Evolutionary conservation across 1,140 invertebrate genomes (phyloP), one percentile per base, ranked within the genome.

Genomic region (Elymnias hypermnestra): DNA sequence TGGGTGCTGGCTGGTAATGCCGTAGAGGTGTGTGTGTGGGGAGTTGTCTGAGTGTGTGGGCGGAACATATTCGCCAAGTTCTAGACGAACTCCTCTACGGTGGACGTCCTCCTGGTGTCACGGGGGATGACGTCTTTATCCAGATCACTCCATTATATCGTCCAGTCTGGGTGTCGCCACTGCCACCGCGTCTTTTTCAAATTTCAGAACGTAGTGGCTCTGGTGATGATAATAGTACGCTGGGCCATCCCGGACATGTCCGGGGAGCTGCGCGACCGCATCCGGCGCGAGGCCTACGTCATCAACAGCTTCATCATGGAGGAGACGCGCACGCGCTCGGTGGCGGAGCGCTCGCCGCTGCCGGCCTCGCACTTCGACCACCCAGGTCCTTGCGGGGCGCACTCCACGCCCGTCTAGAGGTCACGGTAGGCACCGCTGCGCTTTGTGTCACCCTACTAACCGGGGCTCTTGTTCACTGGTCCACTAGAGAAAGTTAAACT

Each of bases 241-340:
- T 96, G 94, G 93, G 88, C 94, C 42, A 95, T 97, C 42, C 95
- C 95, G 2, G 95, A 97, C 77, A 91, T 96, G 76, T 93, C 94
- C 2, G 88, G 89, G 13, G 88, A 91, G 46, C 87, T 97, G 29
- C 87, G 89, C 9, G 92, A 95, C 69, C 90, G 92, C 75, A 96
- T 96, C 63, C 88, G 94, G 15, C 89, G 94, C 51, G 95, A 97
- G 84, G 91, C 92, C 3, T 95, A 94, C 82, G 89, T 97, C 46
- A 96, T 95, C 41, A 97, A 95, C 85, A 94, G 95, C 77, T 93
- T 97, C 59, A 95, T 97, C 47, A 94, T 97, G 52, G 91, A 85
- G 43, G 77, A 77, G 72, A 79, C 76, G 29, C 70, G 75, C 28
- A 63, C 61, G 39, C 60, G 78, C 21, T 66, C 72, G 35, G 49